Percentiles rank a stretch among this genome's conserved stretches.
Evolutionary conservation across 2,113 vertebrate genomes (phyloP).

Genomic region (Fukomys damarensis): DNA sequence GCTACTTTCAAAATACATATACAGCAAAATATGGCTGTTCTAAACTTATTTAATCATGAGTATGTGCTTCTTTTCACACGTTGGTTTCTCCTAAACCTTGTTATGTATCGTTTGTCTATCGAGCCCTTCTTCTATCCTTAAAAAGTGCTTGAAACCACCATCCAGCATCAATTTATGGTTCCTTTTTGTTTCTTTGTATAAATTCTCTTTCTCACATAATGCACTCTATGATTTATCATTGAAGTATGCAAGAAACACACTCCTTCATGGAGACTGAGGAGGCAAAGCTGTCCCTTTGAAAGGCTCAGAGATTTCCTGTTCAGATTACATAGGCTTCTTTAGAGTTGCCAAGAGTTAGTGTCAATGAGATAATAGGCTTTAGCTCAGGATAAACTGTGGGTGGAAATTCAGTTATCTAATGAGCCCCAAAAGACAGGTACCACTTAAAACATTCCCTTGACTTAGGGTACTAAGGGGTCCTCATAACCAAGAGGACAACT

Average conservation of each 20-base stretch:
- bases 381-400: neutral
- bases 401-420: constrained; percentile 28
- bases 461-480: neutral
- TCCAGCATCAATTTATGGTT: neutral
- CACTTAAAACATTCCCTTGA: neutral
- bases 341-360: constrained; percentile 28
- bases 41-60: neutral
- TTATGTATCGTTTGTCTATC: neutral
- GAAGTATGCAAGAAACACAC: neutral
- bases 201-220: neutral
- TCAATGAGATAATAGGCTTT: neutral
- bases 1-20: neutral
- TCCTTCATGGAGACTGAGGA: neutral
- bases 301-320: constrained; percentile 43
- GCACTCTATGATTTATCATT: neutral
- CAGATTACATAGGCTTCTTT: constrained; percentile 25
- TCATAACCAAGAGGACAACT: neutral
- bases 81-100: neutral
- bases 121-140: neutral
- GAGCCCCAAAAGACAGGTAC: constrained; percentile 34
- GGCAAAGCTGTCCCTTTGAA: neutral
- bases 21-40: neutral
- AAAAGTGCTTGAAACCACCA: neutral
- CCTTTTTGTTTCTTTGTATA: constrained; percentile 1
- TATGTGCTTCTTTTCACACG: neutral